phyloP scores from a whole-genome alignment of 2,113 vertebrate species.

The Leptosomus discolor region DNA sequence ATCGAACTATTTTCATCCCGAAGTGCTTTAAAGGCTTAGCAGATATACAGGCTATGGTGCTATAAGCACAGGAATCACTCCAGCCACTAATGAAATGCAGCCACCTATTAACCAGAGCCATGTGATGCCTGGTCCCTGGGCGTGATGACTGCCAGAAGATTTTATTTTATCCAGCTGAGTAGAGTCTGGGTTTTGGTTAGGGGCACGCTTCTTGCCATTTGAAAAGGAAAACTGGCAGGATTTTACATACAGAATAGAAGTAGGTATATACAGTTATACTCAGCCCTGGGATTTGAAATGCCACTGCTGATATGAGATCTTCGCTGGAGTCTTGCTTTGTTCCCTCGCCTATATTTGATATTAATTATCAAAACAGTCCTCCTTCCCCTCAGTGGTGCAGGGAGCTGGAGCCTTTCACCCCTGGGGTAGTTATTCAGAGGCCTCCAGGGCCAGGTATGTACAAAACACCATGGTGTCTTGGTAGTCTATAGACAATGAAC shows the following conservation, averaged over 20 bases:
- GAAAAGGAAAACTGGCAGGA: not conserved
- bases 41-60: slow-evolving; percentile 8
- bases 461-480: not conserved
- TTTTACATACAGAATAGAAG: not conserved
- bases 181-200: not conserved
- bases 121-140: not conserved
- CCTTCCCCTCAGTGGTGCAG: not conserved
- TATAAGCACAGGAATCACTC: slow-evolving; percentile 12
- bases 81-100: slow-evolving; percentile 46
- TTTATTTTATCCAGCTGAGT: not conserved
- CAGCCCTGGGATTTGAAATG: not conserved
- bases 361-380: not conserved
- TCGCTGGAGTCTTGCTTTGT: not conserved
- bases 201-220: not conserved
- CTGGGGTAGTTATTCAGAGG: not conserved
- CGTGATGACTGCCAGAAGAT: not conserved
- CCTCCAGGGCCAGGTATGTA: not conserved
- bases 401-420: not conserved
- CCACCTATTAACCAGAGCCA: not conserved
- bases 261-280: not conserved
- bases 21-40: slow-evolving; percentile 4
- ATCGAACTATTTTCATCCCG: slow-evolving; percentile 23
- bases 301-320: not conserved
- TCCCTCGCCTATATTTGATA: not conserved
- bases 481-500: not conserved